Evolutionary conservation across 2,113 vertebrate species (phyloP).

Genomic region (Heterotis niloticus): DNA sequence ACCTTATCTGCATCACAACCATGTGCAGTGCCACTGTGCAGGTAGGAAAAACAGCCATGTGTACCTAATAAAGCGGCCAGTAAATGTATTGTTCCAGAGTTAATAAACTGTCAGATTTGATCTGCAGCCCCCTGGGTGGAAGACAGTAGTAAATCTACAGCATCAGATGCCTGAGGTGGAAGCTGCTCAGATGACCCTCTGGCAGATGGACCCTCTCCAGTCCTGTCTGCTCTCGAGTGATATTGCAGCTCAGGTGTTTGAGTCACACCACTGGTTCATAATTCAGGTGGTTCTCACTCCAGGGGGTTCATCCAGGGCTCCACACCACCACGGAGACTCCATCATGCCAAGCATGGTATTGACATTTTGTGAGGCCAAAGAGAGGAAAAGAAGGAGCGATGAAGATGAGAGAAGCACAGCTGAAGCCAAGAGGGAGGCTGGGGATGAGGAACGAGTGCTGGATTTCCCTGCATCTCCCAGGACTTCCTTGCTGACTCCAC

Average conservation of each 20-base stretch:
- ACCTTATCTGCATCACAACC: no score
- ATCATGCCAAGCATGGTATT: conserved; percentile 67
- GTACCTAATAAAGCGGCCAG: no score
- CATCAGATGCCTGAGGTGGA: no score
- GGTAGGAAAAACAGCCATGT: no score
- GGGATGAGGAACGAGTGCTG: conserved; percentile 64
- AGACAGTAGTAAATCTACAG: no score
- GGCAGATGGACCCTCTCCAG: not conserved
- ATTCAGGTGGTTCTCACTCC: conserved; percentile 68
- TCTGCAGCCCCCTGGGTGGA: no score
- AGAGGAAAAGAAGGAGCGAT: conserved; percentile 36
- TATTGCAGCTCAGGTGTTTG: not conserved
- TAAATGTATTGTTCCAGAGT: no score
- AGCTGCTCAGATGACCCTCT: not conserved
- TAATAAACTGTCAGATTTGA: no score
- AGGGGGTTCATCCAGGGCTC: conserved; percentile 63
- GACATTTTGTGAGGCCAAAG: conserved; percentile 53
- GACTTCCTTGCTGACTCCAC: conserved; percentile 60
- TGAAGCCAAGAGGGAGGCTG: conserved; percentile 16
- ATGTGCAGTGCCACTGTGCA: no score
- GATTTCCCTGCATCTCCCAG: conserved; percentile 59
- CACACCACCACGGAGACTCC: conserved; percentile 66
- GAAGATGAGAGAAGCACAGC: not conserved
- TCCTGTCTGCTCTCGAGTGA: not conserved
- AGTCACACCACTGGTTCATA: conserved; percentile 57